Evolutionary conservation across 2,113 vertebrate species (phyloP).

Genomic region (Leucoraja erinaceus): DNA sequence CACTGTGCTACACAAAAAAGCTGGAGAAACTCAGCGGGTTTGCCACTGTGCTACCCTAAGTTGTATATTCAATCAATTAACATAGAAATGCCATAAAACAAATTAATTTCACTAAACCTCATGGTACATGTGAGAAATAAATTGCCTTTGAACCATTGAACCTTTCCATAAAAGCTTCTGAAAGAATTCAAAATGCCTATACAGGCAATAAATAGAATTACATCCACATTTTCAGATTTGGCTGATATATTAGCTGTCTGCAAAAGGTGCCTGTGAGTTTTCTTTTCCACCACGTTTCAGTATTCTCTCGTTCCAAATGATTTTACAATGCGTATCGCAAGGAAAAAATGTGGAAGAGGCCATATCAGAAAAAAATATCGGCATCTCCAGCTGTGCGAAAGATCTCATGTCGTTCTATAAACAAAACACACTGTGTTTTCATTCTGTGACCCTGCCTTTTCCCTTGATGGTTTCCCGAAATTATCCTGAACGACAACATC

Average conservation of each 20-base stretch:
- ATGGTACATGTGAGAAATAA: too few species aligned
- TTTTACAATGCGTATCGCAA: neutral
- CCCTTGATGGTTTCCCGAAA: slow-evolving; percentile 24
- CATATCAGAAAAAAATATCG: neutral
- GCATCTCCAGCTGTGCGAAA: slow-evolving; percentile 9
- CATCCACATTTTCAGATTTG: neutral
- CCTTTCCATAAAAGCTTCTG: neutral
- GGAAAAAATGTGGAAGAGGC: neutral
- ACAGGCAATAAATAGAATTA: neutral
- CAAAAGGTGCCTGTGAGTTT: neutral
- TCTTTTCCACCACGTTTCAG: neutral
- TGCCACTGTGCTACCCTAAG: too few species aligned
- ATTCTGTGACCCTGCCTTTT: slow-evolving; percentile 14
- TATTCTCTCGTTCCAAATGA: neutral
- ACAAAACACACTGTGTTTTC: slow-evolving; percentile 24
- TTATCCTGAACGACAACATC: neutral
- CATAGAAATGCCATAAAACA: too few species aligned
- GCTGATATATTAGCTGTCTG: neutral
- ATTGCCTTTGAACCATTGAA: too few species aligned
- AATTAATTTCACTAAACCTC: too few species aligned
- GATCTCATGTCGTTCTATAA: neutral
- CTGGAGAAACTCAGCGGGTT: too few species aligned
- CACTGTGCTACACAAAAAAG: too few species aligned
- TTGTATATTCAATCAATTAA: too few species aligned
- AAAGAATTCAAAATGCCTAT: neutral